Conservation (phyloP, 2,797 vertebrate species). For the Tragopan temminckii region DNA sequence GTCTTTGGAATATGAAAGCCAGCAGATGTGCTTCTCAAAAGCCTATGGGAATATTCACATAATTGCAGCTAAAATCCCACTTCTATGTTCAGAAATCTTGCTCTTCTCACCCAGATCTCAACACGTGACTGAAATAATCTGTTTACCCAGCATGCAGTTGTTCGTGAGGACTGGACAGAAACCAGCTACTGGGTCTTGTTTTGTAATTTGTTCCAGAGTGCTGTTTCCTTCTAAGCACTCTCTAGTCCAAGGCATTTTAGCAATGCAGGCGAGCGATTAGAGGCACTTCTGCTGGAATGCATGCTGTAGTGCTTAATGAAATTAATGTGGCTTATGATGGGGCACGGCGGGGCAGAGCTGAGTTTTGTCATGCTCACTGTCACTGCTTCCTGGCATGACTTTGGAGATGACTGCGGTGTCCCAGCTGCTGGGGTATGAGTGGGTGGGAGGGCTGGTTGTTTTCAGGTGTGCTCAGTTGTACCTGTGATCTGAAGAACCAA, state of each 20-base stretch:
- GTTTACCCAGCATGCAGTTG: constrained; percentile 44
- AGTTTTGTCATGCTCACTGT: neutral
- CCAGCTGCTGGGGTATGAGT: neutral
- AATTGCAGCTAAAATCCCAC: neutral
- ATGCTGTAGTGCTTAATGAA: constrained; percentile 18
- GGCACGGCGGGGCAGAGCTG: neutral
- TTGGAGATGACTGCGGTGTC: neutral
- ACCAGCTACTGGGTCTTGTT: neutral
- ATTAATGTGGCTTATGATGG: constrained; percentile 31
- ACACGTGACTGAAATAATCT: constrained; percentile 59
- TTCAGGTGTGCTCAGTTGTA: neutral
- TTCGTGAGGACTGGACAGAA: constrained; percentile 15
- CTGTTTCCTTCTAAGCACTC: constrained; percentile 28
- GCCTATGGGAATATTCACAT: constrained; percentile 27
- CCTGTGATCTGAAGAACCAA: neutral
- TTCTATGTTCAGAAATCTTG: constrained; percentile 30
- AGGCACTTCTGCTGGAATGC: constrained; percentile 50
- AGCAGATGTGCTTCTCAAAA: neutral
- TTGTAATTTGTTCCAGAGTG: neutral
- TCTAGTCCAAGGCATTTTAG: constrained; percentile 46
- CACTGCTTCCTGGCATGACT: neutral
- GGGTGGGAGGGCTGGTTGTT: neutral
- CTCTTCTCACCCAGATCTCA: constrained; percentile 39
- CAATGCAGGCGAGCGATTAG: constrained; percentile 51
- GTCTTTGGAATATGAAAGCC: neutral